Percentiles rank a stretch among this genome's conserved stretches.
These are phyloP conservation scores for Sceliomorpha sp. DNA, from an alignment of 2,888 invertebrate species.

Conservation along the genomic window DNA sequence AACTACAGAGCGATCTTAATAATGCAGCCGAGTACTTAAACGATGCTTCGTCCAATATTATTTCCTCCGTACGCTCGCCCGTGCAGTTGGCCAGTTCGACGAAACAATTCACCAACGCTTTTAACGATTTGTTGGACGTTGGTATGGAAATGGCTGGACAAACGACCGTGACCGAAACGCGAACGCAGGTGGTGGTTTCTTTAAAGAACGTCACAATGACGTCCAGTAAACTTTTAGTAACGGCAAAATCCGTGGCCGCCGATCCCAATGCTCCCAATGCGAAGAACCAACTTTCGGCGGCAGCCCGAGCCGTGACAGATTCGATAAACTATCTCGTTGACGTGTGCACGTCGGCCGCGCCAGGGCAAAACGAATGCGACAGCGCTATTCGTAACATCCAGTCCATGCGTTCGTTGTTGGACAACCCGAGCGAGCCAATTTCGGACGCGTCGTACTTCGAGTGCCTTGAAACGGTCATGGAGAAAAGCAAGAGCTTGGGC, in stretches of 20 bases:
- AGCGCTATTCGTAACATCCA: conserved; percentile 96
- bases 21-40: conserved; percentile 91
- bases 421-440: conserved; percentile 93
- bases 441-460: conserved; percentile 95
- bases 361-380: conserved; percentile 98
- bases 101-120: conserved; percentile 89
- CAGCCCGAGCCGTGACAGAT: conserved; percentile 94
- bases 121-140: conserved; percentile 88
- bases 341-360: conserved; percentile 93
- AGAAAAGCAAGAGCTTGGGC: conserved; percentile 91
- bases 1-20: conserved; percentile 92
- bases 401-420: conserved; percentile 90
- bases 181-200: conserved; percentile 91
- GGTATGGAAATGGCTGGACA: conserved; percentile 93
- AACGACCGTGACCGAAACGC: conserved; percentile 85
- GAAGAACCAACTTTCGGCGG: conserved; percentile 92
- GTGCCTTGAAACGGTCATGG: conserved; percentile 94
- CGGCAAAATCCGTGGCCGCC: conserved; percentile 93
- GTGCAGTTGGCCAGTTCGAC: conserved; percentile 87
- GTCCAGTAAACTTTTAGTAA: conserved; percentile 91
- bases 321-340: conserved; percentile 95
- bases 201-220: conserved; percentile 93
- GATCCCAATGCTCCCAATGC: conserved; percentile 95
- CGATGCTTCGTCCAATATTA: conserved; percentile 91
- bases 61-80: conserved; percentile 87